Evolutionary conservation across 2,113 vertebrate species (phyloP), one percentile per base, ranked within the genome.

Genomic region (Phalacrocorax carbo): DNA sequence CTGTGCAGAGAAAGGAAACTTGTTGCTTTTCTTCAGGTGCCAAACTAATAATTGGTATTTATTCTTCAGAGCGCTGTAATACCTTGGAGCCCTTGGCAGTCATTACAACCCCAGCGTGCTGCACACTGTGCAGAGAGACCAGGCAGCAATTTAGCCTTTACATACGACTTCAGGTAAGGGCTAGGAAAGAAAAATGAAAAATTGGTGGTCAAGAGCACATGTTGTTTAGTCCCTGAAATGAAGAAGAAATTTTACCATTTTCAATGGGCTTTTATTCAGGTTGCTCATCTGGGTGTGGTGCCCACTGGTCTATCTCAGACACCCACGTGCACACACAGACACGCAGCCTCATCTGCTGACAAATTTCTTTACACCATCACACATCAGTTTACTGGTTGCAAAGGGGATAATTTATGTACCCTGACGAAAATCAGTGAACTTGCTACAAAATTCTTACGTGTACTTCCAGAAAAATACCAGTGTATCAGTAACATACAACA

Each of bases 251-350:
- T 18, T 66, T 10, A 13, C 27, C 17, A 11, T 69, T 86, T 80
- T 49, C 69, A 60, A 1, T 17, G 23, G 52, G 42, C 46, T 84
- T 83, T 60, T 72, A 27, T n/a, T 57, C 30, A 44, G 36, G 51
- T 54, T 58, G 48, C 48, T 72, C 23, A 7, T 29, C 38, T 27
- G 30, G 20, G 36, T 42, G 19, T 18, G 48, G 21, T 75, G 38
- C 42, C 20, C 29, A 18, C 11, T 16, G 19, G 18, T 38, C 19
- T 44, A 15, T 6, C 22, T 13, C 70, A 72, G n/a, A 26, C 42
- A 75, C 69, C n/a, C 54, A 34, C 0, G 0, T 44, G 27, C 25
- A 4, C 5, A 2, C n/a, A 34, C 27, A n/a, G n/a, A n/a, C 9
- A 38, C 7, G 9, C 12, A 51, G 22, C 25, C 54, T 73, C n/a